phyloP scores from a whole-genome alignment of 1,140 invertebrate genomes.

The Dendroctonus ponderosae region DNA sequence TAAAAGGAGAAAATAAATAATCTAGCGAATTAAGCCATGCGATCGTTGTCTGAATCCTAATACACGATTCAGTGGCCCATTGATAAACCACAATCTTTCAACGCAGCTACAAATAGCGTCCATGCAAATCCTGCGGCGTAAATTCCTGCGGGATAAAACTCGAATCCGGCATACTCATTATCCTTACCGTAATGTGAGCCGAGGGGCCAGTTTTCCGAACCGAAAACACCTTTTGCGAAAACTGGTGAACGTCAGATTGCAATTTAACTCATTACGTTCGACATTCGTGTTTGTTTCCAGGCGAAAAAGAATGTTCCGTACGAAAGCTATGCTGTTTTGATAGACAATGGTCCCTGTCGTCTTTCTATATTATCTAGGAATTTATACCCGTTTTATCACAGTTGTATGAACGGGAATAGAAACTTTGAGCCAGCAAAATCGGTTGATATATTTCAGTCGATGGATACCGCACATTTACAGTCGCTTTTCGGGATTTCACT shows the following conservation, averaged over 20 bases:
- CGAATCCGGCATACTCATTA: conserved; percentile 11
- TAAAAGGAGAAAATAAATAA: too few species aligned
- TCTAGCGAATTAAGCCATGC: too few species aligned
- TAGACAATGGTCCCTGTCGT: conserved; percentile 18
- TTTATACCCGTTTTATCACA: conserved; percentile 19
- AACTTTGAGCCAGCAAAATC: conserved; percentile 10
- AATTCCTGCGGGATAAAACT: conserved; percentile 10
- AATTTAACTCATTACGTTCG: neutral
- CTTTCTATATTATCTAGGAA: conserved; percentile 16
- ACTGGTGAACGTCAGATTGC: conserved; percentile 1
- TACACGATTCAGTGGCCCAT: neutral
- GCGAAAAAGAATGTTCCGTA: conserved; percentile 2
- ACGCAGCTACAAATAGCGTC: conserved; percentile 2
- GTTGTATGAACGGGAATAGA: conserved; percentile 12
- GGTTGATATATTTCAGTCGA: neutral
- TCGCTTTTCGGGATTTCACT: neutral
- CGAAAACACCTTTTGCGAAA: conserved; percentile 7
- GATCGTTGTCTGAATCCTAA: neutral
- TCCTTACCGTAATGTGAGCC: conserved; percentile 3
- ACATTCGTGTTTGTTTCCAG: neutral
- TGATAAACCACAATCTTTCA: conserved; percentile 9
- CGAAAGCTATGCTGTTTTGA: conserved; percentile 15
- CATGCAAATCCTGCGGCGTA: conserved; percentile 11
- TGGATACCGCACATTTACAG: neutral
- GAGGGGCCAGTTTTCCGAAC: neutral